A percentile compares a stretch with the other conserved stretches of the same genome.
phyloP scores from a whole-genome alignment of 2,888 invertebrate species.

The Trichogramma evanescens region DNA sequence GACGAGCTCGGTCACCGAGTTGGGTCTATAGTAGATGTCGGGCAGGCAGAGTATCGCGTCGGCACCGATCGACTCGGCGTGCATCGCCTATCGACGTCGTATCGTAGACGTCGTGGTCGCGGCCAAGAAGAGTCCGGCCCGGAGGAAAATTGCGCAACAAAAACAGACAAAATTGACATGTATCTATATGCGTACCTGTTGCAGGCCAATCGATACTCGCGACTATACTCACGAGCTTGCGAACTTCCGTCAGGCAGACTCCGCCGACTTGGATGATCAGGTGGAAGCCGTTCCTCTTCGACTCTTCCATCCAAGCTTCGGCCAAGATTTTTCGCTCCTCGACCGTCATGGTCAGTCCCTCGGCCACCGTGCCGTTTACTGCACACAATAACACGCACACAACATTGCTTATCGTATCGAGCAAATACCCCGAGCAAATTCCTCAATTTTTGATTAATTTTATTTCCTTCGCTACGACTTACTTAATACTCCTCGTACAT shows the following conservation, averaged over 20 bases:
- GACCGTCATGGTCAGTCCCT: slow-evolving; percentile 62
- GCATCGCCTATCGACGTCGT: slow-evolving; percentile 53
- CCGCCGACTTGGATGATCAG: slow-evolving; percentile 71
- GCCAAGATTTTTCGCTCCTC: slow-evolving; percentile 61
- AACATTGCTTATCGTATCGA: too few species aligned
- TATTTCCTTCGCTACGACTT: not conserved
- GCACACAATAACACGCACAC: slow-evolving; percentile 3
- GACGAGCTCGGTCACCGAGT: slow-evolving; percentile 54
- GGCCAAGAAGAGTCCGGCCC: too few species aligned
- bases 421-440: too few species aligned
- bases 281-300: slow-evolving; percentile 51
- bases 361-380: slow-evolving; percentile 78
- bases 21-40: slow-evolving; percentile 70
- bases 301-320: slow-evolving; percentile 58
- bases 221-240: slow-evolving; percentile 52
- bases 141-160: not conserved
- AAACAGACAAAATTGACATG: too few species aligned
- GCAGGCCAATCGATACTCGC: not conserved
- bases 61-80: slow-evolving; percentile 59
- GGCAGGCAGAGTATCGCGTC: slow-evolving; percentile 68
- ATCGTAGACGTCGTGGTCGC: too few species aligned
- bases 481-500: slow-evolving; percentile 60
- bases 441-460: not conserved
- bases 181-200: too few species aligned
- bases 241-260: slow-evolving; percentile 59